These are phyloP conservation scores for Mareca strepera DNA, from an alignment of 2,797 vertebrate species.

Conservation along the genomic window DNA sequence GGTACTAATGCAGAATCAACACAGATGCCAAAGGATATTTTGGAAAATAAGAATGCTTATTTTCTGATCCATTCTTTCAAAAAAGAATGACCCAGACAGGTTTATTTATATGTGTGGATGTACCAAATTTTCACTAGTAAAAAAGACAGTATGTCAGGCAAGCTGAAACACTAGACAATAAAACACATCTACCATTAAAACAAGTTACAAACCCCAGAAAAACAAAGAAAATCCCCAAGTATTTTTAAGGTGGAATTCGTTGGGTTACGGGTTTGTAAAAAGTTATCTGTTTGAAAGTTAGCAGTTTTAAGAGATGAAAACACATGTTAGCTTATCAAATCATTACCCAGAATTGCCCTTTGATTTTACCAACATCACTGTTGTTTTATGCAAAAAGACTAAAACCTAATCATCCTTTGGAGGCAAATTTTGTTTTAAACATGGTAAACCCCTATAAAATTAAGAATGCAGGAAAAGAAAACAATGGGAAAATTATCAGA, in stretches of 20 bases:
- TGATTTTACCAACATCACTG: not conserved
- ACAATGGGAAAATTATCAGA: not conserved
- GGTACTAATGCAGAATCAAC: not conserved
- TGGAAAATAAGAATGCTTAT: not conserved
- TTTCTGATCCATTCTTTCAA: not conserved
- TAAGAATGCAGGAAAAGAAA: not conserved
- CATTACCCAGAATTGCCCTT: not conserved
- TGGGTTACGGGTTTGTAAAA: not conserved
- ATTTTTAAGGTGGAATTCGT: not conserved
- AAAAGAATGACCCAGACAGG: not conserved
- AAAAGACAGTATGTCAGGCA: not conserved
- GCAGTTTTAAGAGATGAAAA: not conserved
- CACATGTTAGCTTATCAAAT: not conserved
- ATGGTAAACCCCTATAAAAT: not conserved
- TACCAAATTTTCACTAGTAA: not conserved
- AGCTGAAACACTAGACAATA: not conserved
- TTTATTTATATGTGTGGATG: not conserved
- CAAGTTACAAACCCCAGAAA: not conserved
- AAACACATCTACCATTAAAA: not conserved
- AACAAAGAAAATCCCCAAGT: not conserved
- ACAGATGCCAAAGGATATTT: not conserved
- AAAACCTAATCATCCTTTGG: not conserved
- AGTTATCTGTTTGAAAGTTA: not conserved
- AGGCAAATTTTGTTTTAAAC: not conserved
- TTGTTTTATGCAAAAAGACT: not conserved